These are phyloP conservation scores for Sclerurus mexicanus DNA, from an alignment of 2,113 vertebrate genomes.

Conservation along the genomic window DNA sequence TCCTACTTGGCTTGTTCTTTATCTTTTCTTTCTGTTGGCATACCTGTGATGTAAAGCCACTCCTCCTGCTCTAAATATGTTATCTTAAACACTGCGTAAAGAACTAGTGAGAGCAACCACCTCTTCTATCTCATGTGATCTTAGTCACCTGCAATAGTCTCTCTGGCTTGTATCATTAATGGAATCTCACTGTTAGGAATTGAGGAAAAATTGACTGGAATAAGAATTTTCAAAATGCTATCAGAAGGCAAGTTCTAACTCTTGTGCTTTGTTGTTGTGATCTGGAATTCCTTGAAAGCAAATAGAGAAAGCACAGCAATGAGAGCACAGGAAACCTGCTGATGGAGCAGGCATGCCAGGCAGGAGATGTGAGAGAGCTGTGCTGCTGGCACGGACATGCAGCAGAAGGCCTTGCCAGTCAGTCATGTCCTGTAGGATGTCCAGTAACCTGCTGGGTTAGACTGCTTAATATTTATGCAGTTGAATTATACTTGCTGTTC, in stretches of 20 bases:
- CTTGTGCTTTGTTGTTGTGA: neutral
- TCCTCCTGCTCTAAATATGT: neutral
- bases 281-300: neutral
- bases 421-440: neutral
- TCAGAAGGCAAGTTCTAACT: neutral
- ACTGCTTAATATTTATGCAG: neutral
- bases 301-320: neutral
- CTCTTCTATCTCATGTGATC: neutral
- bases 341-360: neutral
- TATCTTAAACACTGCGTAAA: neutral
- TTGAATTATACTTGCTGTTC: slow-evolving; percentile 2
- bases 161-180: neutral
- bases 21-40: neutral
- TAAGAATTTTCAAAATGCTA: neutral
- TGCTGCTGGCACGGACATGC: neutral
- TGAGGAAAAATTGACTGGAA: neutral
- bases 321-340: neutral
- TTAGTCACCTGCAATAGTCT: neutral
- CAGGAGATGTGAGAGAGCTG: neutral
- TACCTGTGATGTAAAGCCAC: neutral
- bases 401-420: neutral
- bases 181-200: neutral
- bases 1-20: neutral
- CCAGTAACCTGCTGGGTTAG: neutral
- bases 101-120: neutral